These are phyloP conservation scores for Channa striata DNA, from an alignment of 2,797 vertebrate species.

Conservation along the genomic window DNA sequence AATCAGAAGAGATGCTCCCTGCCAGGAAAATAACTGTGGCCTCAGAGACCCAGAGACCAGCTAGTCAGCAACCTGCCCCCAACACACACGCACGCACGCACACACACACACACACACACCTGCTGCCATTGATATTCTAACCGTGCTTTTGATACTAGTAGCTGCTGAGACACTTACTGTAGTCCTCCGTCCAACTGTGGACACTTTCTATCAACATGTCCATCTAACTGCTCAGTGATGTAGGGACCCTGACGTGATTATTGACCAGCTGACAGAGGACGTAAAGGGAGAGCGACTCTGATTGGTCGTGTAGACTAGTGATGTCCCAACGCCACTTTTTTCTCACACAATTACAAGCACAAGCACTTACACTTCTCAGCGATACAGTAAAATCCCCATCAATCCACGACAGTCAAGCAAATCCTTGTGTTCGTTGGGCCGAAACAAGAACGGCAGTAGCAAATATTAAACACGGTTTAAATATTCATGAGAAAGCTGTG, in stretches of 20 bases:
- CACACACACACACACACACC: conserved; percentile 20
- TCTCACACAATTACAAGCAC: too few species aligned
- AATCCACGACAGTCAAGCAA: too few species aligned
- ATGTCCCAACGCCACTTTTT: too few species aligned
- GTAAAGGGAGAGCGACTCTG: not conserved
- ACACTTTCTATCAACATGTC: conserved; percentile 5
- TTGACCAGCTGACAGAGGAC: not conserved
- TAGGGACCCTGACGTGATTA: conserved; percentile 3
- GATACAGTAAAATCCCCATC: too few species aligned
- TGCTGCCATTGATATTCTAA: not conserved
- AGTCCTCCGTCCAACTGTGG: too few species aligned
- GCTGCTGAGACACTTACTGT: too few species aligned
- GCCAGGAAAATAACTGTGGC: conserved; percentile 40
- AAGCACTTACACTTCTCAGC: too few species aligned
- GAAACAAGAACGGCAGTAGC: too few species aligned
- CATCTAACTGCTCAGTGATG: conserved; percentile 3
- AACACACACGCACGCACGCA: conserved; percentile 21
- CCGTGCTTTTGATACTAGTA: not conserved
- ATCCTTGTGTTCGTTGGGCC: too few species aligned
- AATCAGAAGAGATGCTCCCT: conserved; percentile 20
- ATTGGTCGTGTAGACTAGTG: not conserved
- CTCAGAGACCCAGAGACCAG: conserved; percentile 39
- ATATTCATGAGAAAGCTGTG: too few species aligned
- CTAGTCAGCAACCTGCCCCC: conserved; percentile 26
- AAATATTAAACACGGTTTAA: too few species aligned